Base-by-base conservation (phyloP, 2,797 vertebrate species). In the Petrocephalus schoutedeni region DNA sequence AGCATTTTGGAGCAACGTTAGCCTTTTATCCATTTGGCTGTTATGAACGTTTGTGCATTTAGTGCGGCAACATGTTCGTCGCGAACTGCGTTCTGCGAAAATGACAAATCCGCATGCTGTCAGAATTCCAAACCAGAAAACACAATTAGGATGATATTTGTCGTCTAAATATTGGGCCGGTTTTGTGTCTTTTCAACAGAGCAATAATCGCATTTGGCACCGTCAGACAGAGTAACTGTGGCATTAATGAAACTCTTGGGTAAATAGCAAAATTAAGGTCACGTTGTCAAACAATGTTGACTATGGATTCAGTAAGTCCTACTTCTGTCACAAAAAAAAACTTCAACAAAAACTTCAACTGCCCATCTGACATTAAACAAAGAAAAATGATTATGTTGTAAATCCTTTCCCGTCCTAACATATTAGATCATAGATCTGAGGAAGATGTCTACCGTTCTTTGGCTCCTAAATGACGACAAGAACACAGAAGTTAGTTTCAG, bases 131-230 rank as follows among this genome's bases (percentile, higher is more conserved):
- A 85, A 85, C 57, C 53, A 57, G 23, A 85, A 23, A 56, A 64
- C 87, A 89, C 89, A 92, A 92, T 93, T 92, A 90, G 82, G 86
- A 88, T 88, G 89, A 89, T 92, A 90, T 92, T 93, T 92, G 91
- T 49, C 77, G 89, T 91, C 91, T 86, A 92, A 92, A 92, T 92
- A 92, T 92, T 93, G 89, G 88, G 53, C 87, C 87, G 90, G 89
- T 90, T 89, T 91, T 88, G 89, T 90, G 83, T 90, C 90, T 67
- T 88, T 90, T 91, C 90, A 91, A 87, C 89, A 90, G 90, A 92
- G 91, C 89, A 91, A 92, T 92, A 91, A 92, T 89, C 89, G 91
- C 89, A 90, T 91, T 89, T 89, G 90, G 85, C 87, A 82, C 85
- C 87, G 90, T 90, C 91, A 91, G 90, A 91, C 32, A 49, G 45